These are phyloP conservation scores for Ecliptopera silaceata DNA, from an alignment of 2,888 invertebrate species.

Conservation along the genomic window DNA sequence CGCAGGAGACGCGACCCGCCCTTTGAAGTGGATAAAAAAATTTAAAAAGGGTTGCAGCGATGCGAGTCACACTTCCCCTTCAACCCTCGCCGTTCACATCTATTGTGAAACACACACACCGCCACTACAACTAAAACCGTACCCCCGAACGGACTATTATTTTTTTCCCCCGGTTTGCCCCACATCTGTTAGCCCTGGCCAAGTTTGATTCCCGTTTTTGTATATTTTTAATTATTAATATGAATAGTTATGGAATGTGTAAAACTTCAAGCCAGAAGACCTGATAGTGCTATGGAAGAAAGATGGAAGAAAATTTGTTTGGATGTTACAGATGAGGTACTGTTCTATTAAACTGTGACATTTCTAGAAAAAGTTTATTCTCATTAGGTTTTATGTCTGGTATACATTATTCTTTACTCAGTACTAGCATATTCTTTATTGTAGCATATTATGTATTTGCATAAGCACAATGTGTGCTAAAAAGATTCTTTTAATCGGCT, in stretches of 20 bases:
- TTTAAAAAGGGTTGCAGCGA: slow-evolving; percentile 28
- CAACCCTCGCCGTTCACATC: slow-evolving; percentile 17
- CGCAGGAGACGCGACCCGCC: slow-evolving; percentile 17
- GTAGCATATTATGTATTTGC: no score
- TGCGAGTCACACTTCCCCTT: slow-evolving; percentile 31
- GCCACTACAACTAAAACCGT: slow-evolving; percentile 3
- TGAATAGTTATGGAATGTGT: slow-evolving; percentile 10
- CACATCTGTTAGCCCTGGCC: slow-evolving; percentile 19
- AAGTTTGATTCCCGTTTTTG: slow-evolving; percentile 1
- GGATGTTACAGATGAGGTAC: slow-evolving; percentile 22
- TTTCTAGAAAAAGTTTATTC: not conserved
- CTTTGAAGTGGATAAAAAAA: slow-evolving; percentile 25
- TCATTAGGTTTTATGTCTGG: no score
- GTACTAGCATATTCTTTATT: no score
- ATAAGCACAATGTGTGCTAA: no score
- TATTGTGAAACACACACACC: slow-evolving; percentile 18
- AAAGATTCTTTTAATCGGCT: no score
- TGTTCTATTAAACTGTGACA: not conserved
- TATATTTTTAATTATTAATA: not conserved
- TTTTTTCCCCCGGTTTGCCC: slow-evolving; percentile 4
- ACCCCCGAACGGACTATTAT: slow-evolving; percentile 15
- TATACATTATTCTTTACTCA: no score
- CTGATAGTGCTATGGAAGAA: slow-evolving; percentile 19
- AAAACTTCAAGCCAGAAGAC: not conserved
- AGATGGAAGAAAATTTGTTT: slow-evolving; percentile 27